Evolutionary conservation across 2,888 invertebrate species (phyloP), one percentile per base, ranked within the genome.

Genomic region (Tenthredo notha): DNA sequence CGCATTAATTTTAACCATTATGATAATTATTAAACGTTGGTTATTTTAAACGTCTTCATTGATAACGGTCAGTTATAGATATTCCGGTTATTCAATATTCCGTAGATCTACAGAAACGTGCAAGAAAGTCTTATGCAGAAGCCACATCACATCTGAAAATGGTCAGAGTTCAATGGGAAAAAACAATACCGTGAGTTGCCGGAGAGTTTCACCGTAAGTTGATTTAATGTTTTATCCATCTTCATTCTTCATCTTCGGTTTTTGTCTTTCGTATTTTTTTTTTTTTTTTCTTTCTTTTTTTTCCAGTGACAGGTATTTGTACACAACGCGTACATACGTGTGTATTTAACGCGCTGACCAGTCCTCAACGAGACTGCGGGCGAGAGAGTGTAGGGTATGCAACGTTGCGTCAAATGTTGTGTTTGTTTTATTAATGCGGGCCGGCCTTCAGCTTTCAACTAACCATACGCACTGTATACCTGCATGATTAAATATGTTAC

Each of bases 361-460:
- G 80, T 80, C 80, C 80, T 40, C 40, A 40, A 80, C 61, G 80
- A 80, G 37, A 40, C 21, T 37, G 80, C 37, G 80, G 50, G 61
- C 50, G 61, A 40, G 40, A 80, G 80, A 40, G 80, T 83, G 25
- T n/a, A 74, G 88, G 89, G 88, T 88, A 89, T 91, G 90, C 90
- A 90, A 88, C 88, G 89, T 91, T 90, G 91, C 90, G 91, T 91
- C 90, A 90, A 91, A 92, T 90, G 91, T 92, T 92, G 90, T 92
- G 92, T 92, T 93, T 93, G 93, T 93, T 93, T 93, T 93, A 92
- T 93, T 92, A 93, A 93, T 92, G 92, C 89, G 90, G 86, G 85
- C 87, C 91, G 91, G 91, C 92, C 92, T 92, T 92, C 91, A 88
- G 84, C 84, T 85, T 84, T 85, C 84, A 85, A 84, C 72, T 67